Evolutionary conservation across 2,888 invertebrate genomes (phyloP).

Genomic region (Drosophila tripunctata): DNA sequence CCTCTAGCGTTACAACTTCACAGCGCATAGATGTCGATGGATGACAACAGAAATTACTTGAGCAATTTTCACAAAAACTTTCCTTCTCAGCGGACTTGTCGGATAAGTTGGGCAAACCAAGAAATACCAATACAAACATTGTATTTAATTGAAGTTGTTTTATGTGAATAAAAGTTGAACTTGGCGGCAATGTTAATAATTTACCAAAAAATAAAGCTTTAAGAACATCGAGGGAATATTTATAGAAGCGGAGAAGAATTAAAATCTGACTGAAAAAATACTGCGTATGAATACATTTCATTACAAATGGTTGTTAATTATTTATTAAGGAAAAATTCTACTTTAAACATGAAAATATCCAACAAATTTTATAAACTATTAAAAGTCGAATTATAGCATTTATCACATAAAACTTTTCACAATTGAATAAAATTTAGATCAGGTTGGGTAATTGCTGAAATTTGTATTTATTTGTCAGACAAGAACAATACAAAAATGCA

Average conservation of each 20-base stretch:
- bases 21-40: conserved; percentile 24
- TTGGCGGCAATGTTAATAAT: not conserved
- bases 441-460: conserved; percentile 5
- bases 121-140: not conserved
- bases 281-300: not conserved
- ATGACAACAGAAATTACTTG: conserved; percentile 28
- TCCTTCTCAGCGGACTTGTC: not conserved
- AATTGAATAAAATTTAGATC: not conserved
- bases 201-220: not conserved
- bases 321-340: not conserved
- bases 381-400: not conserved
- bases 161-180: not conserved
- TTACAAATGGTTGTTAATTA: too few relatives aligned
- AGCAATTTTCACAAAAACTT: conserved; percentile 13
- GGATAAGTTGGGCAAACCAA: not conserved
- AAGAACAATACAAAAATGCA: not conserved
- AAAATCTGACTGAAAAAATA: not conserved
- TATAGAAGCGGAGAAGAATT: not conserved
- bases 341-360: not conserved
- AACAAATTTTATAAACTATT: not conserved
- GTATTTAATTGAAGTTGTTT: not conserved
- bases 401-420: not conserved
- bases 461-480: conserved; percentile 3
- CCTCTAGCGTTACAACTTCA: conserved; percentile 34
- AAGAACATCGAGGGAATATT: not conserved